A percentile compares a stretch with the other conserved stretches of the same genome.
Evolutionary conservation across 2,888 invertebrate species (phyloP).

Genomic region (Drosophila nigricruria): DNA sequence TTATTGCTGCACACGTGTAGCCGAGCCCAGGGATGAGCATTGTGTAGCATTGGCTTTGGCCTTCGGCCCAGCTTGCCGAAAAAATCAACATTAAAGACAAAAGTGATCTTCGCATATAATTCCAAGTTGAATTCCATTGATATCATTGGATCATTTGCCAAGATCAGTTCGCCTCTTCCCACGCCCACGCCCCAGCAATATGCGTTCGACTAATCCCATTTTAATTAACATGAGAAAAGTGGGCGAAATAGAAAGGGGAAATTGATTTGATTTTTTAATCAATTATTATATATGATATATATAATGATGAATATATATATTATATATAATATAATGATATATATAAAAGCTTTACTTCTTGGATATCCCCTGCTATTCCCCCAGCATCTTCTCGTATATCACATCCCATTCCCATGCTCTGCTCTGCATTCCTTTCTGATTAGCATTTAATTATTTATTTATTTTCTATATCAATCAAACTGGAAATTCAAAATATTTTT

Average conservation of each 20-base stretch:
- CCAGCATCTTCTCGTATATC: too few species aligned
- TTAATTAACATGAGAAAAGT: constrained; percentile 36
- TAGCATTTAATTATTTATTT: constrained; percentile 52
- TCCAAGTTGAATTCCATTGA: constrained; percentile 10
- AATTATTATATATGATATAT: not conserved
- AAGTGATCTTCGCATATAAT: constrained; percentile 17
- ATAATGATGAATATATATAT: not conserved
- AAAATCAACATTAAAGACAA: constrained; percentile 32
- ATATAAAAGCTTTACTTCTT: too few species aligned
- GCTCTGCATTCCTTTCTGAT: constrained; percentile 36
- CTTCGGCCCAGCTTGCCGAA: constrained; percentile 61
- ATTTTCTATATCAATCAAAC: constrained; percentile 43
- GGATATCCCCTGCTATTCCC: too few species aligned
- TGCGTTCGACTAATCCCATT: constrained; percentile 41
- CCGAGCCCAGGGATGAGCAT: constrained; percentile 45
- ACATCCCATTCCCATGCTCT: constrained; percentile 30
- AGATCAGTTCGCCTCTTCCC: constrained; percentile 38
- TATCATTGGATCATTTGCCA: constrained; percentile 25
- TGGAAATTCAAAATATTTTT: constrained; percentile 39
- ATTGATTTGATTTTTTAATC: not conserved
- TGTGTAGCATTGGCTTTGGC: constrained; percentile 58
- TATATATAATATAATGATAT: not conserved
- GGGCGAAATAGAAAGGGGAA: not conserved
- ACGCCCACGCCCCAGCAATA: constrained; percentile 48
- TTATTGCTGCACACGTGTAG: constrained; percentile 35